Conservation (phyloP, 1,140 invertebrate genomes). For the Gryon sp. region DNA sequence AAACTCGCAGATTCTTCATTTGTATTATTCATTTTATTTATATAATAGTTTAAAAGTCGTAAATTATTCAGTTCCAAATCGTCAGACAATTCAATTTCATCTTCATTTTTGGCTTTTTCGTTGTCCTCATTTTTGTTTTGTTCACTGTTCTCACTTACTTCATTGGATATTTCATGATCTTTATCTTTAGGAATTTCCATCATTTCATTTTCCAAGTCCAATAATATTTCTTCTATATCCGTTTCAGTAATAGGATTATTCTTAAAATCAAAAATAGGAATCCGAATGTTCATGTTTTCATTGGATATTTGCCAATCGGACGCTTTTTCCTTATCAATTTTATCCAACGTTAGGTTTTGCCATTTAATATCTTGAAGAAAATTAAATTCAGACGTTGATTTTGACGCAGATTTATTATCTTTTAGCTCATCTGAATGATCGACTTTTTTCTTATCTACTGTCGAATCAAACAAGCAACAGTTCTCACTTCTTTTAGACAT, state of each 20-base stretch:
- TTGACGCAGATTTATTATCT: not conserved
- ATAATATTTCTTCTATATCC: constrained; percentile 2
- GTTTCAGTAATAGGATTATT: not conserved
- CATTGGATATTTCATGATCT: too few species aligned
- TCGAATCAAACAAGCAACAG: constrained; percentile 8
- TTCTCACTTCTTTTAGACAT: constrained; percentile 7
- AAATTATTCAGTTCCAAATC: constrained; percentile 68
- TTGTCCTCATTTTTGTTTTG: not conserved
- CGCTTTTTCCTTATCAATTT: not conserved
- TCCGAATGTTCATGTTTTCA: not conserved
- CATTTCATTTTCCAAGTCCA: constrained; percentile 8
- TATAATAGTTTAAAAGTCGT: too few species aligned
- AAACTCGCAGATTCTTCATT: not conserved
- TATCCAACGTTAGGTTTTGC: too few species aligned
- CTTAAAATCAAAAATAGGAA: not conserved
- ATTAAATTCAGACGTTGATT: not conserved
- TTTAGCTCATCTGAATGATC: too few species aligned
- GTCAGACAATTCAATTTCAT: not conserved
- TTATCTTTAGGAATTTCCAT: not conserved
- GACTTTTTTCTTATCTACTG: constrained; percentile 17
- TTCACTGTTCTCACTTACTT: not conserved
- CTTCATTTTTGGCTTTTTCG: not conserved
- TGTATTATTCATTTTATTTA: not conserved
- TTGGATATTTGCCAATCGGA: constrained; percentile 12
- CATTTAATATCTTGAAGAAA: not conserved